Evolutionary conservation across 2,113 vertebrate species (phyloP), one percentile per base, ranked within the genome.

Genomic region (Bufo bufo): DNA sequence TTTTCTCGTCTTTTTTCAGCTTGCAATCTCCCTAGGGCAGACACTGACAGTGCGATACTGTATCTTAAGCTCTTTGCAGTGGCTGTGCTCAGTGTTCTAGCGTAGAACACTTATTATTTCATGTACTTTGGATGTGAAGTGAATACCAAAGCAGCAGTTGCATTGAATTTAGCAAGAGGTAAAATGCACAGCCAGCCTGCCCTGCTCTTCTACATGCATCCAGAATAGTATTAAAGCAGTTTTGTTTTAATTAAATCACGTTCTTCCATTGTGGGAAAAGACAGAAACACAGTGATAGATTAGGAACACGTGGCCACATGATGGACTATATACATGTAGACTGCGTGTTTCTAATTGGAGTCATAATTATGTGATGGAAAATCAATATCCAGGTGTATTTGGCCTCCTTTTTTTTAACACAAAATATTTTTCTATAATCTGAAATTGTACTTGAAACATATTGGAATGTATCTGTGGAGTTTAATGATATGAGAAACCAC

Each of bases 41-140:
- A 78, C 81, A 89, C 87, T 89, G 82, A 81, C 82, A 89, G 81
- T 84, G 82, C 61, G 23, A 89, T 84, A 82, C 87, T 84, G 87
- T 89, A 89, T 89, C 82, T 84, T 84, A 84, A 89, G 81, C 87
- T 84, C 87, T 84, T 89, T 89, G 87, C 87, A 84, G 81, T 50
- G 72, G 56, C 82, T 89, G 74, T 89, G 87, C 87, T 84, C 87
- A 77, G 87, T 89, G 72, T 89, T 89, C 87, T 89, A 89, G 81
- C 81, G n/a, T 77, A 89, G 87, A 89, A 89, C 87, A 89, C 81
- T 89, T 89, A 89, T 89, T 89, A 89, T 89, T 89, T 89, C 87
- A 89, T 89, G 87, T 89, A 69, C 81, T 78, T 56, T 84, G 72
- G 87, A 89, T 89, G 87, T 17, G 61, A 77, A 78, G 47, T 84